phyloP scores from a whole-genome alignment of 2,888 invertebrate species.

The Tethea ocularis region DNA sequence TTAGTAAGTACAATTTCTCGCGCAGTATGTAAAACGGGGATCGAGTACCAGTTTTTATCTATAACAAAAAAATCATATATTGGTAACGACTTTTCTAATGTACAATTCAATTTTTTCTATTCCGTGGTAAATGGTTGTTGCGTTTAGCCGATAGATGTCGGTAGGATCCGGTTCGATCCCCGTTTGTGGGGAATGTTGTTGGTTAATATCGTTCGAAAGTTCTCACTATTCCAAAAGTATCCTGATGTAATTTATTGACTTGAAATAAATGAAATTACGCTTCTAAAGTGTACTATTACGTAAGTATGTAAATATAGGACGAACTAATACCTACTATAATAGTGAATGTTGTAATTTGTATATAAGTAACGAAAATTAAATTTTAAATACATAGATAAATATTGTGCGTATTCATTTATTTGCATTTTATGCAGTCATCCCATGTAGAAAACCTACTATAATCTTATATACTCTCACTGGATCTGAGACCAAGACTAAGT shows the following conservation, averaged over 20 bases:
- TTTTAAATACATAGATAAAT: constrained; percentile 83
- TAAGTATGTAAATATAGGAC: constrained; percentile 82
- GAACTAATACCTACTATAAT: constrained; percentile 81
- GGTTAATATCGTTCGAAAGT: constrained; percentile 57
- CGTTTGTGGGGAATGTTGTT: constrained; percentile 54
- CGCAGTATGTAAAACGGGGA: constrained; percentile 56
- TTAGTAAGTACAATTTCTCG: constrained; percentile 66
- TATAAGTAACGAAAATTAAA: constrained; percentile 84
- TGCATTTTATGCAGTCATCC: constrained; percentile 11
- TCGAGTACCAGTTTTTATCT: constrained; percentile 33
- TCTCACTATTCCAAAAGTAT: constrained; percentile 74
- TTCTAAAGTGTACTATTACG: constrained; percentile 82
- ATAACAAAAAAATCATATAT: constrained; percentile 21
- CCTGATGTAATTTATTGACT: constrained; percentile 78
- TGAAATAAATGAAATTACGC: constrained; percentile 77
- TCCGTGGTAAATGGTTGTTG: constrained; percentile 35
- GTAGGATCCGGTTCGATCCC: constrained; percentile 46
- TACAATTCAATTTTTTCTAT: constrained; percentile 74
- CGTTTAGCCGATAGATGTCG: constrained; percentile 19
- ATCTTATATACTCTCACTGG: too few relatives aligned
- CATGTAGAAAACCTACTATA: not conserved
- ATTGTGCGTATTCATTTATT: constrained; percentile 68
- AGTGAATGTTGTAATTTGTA: constrained; percentile 84
- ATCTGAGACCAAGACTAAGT: too few relatives aligned
- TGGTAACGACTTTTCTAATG: constrained; percentile 65